These are phyloP conservation scores for Lindbergichthys nudifrons DNA, from an alignment of 2,797 vertebrate genomes.

Conservation along the genomic window DNA sequence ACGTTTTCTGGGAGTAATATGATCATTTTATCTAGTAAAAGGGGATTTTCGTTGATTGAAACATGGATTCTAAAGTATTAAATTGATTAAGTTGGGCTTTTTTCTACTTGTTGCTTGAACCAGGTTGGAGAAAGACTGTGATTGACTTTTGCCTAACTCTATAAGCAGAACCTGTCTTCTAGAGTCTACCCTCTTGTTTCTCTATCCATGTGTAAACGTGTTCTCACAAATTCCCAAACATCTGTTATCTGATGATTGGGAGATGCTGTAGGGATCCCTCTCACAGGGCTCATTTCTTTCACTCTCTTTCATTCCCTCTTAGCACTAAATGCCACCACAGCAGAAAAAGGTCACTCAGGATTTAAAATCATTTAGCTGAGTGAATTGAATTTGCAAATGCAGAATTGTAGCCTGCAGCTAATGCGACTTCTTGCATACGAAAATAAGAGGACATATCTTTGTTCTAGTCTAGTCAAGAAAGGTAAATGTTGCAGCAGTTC, in stretches of 20 bases:
- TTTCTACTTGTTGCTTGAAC: constrained; percentile 3
- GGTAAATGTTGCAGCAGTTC: constrained; percentile 12
- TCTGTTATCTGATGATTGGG: background rate
- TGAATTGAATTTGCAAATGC: constrained; percentile 35
- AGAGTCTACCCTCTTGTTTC: background rate
- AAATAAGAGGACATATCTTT: constrained; percentile 9
- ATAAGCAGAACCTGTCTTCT: background rate
- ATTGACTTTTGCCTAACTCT: background rate
- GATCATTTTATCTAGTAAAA: too few species aligned
- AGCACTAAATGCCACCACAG: constrained; percentile 24
- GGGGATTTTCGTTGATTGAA: too few species aligned
- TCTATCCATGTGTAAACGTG: background rate
- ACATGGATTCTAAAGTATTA: too few species aligned
- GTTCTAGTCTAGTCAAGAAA: constrained; percentile 1
- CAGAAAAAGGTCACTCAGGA: constrained; percentile 33
- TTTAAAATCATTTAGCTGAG: constrained; percentile 51
- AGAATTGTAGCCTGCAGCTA: constrained; percentile 30
- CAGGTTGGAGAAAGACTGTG: constrained; percentile 15
- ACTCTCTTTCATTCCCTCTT: constrained; percentile 5
- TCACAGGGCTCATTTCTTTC: background rate
- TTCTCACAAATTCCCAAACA: background rate
- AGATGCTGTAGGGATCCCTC: constrained; percentile 21
- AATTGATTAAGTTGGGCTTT: too few species aligned
- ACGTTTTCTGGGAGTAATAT: too few species aligned
- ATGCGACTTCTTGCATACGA: constrained; percentile 20